Evolutionary conservation across 30 jellyfish, hydroid and myxozoan species (phyloP).

Genomic region (Aurelia sp.): DNA sequence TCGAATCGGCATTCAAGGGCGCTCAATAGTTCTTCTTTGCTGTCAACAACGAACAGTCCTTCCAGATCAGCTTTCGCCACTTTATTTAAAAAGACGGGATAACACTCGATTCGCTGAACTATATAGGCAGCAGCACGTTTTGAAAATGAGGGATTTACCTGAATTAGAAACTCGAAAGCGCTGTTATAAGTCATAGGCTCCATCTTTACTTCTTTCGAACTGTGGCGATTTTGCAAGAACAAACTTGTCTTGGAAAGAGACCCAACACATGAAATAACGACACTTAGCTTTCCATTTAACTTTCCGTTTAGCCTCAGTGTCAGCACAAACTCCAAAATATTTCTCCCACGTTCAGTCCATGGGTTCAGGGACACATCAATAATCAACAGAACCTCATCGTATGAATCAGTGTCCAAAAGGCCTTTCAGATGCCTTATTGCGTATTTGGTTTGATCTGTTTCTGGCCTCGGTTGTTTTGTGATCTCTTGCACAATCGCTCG

Average conservation of each 20-base stretch:
- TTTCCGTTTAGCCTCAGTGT: neutral
- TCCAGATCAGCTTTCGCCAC: constrained; percentile 37
- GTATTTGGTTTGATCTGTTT: neutral
- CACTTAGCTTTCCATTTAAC: neutral
- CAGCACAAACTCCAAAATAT: neutral
- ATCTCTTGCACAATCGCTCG: constrained; percentile 24
- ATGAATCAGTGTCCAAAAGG: neutral
- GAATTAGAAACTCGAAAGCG: constrained; percentile 23
- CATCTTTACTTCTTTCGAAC: constrained; percentile 14
- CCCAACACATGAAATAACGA: constrained; percentile 9
- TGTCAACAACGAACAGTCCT: constrained; percentile 20
- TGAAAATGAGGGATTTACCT: constrained; percentile 21
- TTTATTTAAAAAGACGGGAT: constrained; percentile 23
- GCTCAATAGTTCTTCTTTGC: constrained; percentile 30
- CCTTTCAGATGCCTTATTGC: constrained; percentile 15
- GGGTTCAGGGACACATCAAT: constrained; percentile 39
- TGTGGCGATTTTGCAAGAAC: constrained; percentile 7
- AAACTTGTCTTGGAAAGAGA: constrained; percentile 34
- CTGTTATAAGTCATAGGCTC: constrained; percentile 7
- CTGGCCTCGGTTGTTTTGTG: constrained; percentile 4
- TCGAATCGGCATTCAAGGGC: constrained; percentile 43
- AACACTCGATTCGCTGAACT: constrained; percentile 40
- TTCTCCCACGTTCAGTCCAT: constrained; percentile 9
- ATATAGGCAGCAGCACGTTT: constrained; percentile 26
- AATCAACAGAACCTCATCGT: constrained; percentile 28